A percentile compares a stretch with the other conserved stretches of the same genome.
phyloP scores from a whole-genome alignment of 2,113 vertebrate species.

The Psettodes erumei region DNA sequence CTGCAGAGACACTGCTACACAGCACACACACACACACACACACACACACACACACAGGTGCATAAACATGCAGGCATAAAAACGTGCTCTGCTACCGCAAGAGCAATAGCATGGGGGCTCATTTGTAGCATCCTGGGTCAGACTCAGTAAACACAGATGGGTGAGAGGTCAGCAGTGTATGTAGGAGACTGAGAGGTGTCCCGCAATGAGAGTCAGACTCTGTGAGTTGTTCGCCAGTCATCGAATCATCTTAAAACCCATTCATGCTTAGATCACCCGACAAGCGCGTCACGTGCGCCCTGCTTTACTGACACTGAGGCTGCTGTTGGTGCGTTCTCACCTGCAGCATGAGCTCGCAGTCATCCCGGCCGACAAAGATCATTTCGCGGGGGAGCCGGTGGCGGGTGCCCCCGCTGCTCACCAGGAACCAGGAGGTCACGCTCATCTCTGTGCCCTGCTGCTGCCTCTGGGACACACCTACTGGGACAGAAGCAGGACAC shows the following conservation, averaged over 20 bases:
- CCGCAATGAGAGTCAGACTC: slow-evolving; percentile 7
- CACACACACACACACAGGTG: slow-evolving; percentile 11
- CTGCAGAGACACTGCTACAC: slow-evolving; percentile 30
- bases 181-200: neutral
- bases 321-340: slow-evolving; percentile 75
- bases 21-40: neutral
- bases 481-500: slow-evolving; percentile 9
- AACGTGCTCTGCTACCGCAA: slow-evolving; percentile 12
- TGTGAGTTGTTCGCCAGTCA: neutral
- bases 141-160: neutral
- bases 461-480: slow-evolving; percentile 47
- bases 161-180: neutral
- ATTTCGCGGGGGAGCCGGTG: slow-evolving; percentile 98
- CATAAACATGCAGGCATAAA: slow-evolving; percentile 7
- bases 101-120: neutral
- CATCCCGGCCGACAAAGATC: slow-evolving; percentile 99
- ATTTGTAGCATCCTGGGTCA: neutral
- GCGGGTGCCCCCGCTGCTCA: slow-evolving; percentile 97
- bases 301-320: neutral
- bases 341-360: slow-evolving; percentile 99
- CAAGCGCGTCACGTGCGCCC: neutral
- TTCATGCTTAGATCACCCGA: neutral
- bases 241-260: neutral
- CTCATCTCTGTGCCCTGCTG: slow-evolving; percentile 89
- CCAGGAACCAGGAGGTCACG: slow-evolving; percentile 99